A percentile compares a stretch with the other conserved stretches of the same genome.
phyloP scores from a whole-genome alignment of 2,113 vertebrate species.

The Eurypyga helias region DNA sequence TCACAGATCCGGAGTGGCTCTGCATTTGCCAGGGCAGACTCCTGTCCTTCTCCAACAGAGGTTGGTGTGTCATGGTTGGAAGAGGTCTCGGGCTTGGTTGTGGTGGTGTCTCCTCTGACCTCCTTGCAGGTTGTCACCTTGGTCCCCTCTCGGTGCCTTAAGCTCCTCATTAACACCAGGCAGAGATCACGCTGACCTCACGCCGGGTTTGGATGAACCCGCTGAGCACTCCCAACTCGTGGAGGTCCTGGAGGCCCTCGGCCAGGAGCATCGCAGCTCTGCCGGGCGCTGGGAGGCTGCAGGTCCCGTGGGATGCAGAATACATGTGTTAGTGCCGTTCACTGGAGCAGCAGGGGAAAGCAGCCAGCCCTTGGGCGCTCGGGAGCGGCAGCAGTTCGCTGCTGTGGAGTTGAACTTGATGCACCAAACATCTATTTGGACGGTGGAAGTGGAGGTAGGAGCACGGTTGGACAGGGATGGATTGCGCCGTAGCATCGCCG shows the following conservation, averaged over 20 bases:
- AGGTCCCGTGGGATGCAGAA: background rate
- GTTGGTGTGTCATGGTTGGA: rapidly evolving
- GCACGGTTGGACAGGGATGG: background rate
- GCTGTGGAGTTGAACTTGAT: background rate
- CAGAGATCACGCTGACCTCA: background rate
- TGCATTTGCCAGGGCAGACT: background rate
- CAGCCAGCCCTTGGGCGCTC: background rate
- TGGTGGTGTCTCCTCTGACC: background rate
- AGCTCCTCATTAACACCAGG: rapidly evolving
- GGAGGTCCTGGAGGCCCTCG: background rate
- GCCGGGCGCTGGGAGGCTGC: background rate
- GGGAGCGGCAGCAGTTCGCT: background rate
- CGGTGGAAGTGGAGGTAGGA: background rate
- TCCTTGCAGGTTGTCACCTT: background rate
- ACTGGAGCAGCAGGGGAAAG: background rate
- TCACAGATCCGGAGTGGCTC: background rate
- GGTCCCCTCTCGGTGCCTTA: background rate
- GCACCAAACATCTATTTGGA: background rate
- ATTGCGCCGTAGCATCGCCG: background rate
- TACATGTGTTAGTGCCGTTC: background rate
- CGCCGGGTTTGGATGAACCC: background rate
- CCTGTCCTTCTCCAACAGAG: background rate
- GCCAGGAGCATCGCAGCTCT: rapidly evolving
- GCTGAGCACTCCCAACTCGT: rapidly evolving
- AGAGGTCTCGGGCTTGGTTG: background rate